Evolutionary conservation across 2,797 vertebrate genomes (phyloP).

Genomic region (Coreius guichenoti): DNA sequence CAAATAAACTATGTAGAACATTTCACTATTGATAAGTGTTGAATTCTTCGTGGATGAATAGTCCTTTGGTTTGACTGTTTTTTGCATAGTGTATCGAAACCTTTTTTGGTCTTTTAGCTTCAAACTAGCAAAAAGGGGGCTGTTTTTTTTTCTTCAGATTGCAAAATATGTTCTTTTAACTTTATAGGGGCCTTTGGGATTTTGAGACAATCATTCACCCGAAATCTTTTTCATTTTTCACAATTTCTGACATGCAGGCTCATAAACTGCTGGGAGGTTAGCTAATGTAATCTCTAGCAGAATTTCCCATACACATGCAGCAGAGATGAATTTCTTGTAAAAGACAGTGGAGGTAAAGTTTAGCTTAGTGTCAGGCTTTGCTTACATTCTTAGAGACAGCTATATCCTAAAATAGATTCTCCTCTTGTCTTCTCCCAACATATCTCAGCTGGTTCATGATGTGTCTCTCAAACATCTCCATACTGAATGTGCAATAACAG

Average conservation of each 20-base stretch:
- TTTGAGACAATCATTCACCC: conserved; percentile 20
- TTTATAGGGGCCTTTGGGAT: conserved; percentile 30
- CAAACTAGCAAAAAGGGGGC: background rate
- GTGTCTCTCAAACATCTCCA: conserved; percentile 34
- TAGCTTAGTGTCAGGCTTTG: conserved; percentile 76
- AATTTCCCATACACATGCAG: conserved; percentile 64
- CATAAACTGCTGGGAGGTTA: conserved; percentile 72
- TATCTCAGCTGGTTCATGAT: conserved; percentile 40
- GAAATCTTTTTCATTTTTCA: conserved; percentile 25
- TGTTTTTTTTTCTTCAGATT: background rate
- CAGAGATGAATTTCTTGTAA: conserved; percentile 75
- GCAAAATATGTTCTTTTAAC: conserved; percentile 21
- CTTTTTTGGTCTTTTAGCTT: conserved; percentile 28
- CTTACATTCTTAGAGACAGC: conserved; percentile 71
- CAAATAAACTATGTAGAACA: background rate
- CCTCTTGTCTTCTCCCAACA: conserved; percentile 59
- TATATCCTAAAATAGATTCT: conserved; percentile 79
- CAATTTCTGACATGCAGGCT: conserved; percentile 5
- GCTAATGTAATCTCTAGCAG: conserved; percentile 77
- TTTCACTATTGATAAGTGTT: conserved; percentile 3
- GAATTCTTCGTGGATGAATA: conserved; percentile 10
- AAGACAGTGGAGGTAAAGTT: conserved; percentile 74
- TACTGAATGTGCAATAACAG: conserved; percentile 31
- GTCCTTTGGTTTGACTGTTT: background rate
- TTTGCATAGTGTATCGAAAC: background rate